Conservation (phyloP, 1,140 invertebrate genomes). For the Drosophila bocki region DNA sequence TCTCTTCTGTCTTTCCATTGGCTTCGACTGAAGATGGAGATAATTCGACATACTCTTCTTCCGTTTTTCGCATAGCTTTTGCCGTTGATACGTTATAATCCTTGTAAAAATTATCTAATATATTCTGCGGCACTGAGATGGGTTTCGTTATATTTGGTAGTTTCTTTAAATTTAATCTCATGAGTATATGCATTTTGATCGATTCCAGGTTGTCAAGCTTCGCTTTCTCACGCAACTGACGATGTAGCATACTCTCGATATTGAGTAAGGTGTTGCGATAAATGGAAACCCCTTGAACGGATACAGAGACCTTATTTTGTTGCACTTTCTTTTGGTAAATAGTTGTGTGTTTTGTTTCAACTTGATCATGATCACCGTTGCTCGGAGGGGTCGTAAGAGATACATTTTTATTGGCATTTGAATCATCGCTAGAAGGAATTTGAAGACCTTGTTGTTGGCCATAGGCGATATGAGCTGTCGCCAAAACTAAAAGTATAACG, state of each 20-base stretch:
- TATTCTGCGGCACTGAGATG: constrained; percentile 65
- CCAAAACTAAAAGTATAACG: constrained; percentile 37
- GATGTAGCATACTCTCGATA: constrained; percentile 57
- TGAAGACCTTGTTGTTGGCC: constrained; percentile 9
- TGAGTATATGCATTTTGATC: constrained; percentile 77
- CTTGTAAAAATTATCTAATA: constrained; percentile 76
- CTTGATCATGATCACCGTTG: neutral
- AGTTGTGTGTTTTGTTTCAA: neutral
- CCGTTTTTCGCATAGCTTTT: neutral
- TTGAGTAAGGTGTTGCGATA: constrained; percentile 57
- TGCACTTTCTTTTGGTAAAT: constrained; percentile 12
- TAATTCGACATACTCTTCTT: neutral
- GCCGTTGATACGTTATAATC: constrained; percentile 48
- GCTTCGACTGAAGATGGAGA: neutral
- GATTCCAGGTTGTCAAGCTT: constrained; percentile 77
- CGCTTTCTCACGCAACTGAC: constrained; percentile 71
- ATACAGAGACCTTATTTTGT: constrained; percentile 5
- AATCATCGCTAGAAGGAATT: constrained; percentile 6
- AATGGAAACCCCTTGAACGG: constrained; percentile 43
- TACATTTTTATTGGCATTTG: constrained; percentile 3
- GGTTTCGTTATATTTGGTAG: constrained; percentile 77
- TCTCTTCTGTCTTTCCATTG: constrained; percentile 5
- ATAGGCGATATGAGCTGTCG: constrained; percentile 18
- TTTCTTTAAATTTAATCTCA: constrained; percentile 69
- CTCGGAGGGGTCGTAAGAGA: neutral